phyloP scores from a whole-genome alignment of 2,888 invertebrate genomes.

The Petrolisthes cinctipes region DNA sequence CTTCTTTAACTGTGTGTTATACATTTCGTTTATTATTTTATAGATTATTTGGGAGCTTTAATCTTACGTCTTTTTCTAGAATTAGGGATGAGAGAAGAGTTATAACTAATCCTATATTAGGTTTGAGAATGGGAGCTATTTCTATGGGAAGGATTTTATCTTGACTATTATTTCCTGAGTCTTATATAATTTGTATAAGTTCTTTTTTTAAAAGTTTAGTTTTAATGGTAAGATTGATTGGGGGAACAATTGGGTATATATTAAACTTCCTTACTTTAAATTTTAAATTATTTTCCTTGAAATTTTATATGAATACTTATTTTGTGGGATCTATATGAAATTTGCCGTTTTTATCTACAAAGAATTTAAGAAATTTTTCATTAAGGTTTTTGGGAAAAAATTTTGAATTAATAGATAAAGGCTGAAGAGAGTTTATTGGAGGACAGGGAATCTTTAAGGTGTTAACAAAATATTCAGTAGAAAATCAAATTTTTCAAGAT shows the following conservation, averaged over 20 bases:
- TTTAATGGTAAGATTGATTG: conserved; percentile 9
- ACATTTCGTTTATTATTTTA: conserved; percentile 13
- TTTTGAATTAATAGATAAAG: not conserved
- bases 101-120: conserved; percentile 15
- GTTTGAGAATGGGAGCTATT: not conserved
- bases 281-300: not conserved
- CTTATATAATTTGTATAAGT: conserved; percentile 18
- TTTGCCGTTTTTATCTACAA: conserved; percentile 19
- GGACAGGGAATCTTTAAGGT: not conserved
- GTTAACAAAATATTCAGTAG: not conserved
- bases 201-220: not conserved
- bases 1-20: conserved; percentile 5
- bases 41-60: not conserved
- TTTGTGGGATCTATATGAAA: conserved; percentile 17
- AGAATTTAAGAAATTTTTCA: too few species aligned
- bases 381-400: not conserved
- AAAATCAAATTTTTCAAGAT: not conserved
- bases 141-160: too few species aligned
- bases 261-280: not conserved
- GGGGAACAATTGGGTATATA: conserved; percentile 10
- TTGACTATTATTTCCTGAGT: conserved; percentile 19
- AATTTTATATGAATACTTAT: not conserved
- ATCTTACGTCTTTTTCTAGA: too few species aligned
- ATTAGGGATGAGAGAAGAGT: conserved; percentile 2
- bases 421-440: conserved; percentile 14